Evolutionary conservation across 2,888 invertebrate species (phyloP), one percentile per base, ranked within the genome.

Genomic region (Geotrupes spiniger): DNA sequence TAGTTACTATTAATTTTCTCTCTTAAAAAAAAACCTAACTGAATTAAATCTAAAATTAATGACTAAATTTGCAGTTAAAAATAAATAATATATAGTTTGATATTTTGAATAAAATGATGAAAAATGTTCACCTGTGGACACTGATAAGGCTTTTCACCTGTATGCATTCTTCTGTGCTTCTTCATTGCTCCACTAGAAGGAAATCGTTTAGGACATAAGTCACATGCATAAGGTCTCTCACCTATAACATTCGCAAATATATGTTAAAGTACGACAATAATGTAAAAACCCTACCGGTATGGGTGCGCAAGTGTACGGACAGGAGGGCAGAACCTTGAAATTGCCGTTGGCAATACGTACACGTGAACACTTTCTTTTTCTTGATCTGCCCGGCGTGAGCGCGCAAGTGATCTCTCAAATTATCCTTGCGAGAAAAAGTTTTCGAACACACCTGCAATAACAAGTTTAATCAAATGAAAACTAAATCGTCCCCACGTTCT

Each of bases 171-270:
- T 16, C 84, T 74, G 70, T 90, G 90, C 65, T 90, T 90, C 59
- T 85, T 83, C 70, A 89, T 80, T 0, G 89, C 87, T 14, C 86
- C 83, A 57, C 85, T 79, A 0, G 89, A 86, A 14, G 85, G 81
- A 59, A 88, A 89, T 47, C 80, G 76, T 66, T 85, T 86, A 0
- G 83, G 80, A 62, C 90, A 90, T 51, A 84, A 71, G 63, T 88
- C 83, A 68, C 90, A 90, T 52, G 81, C 78, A 61, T 82, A 87
- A 3, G 85, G 85, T 49, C 63, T 66, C 55, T 74, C 74, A 16
- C 74, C 73, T 72, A 47, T 37, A 51, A 17, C 33, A 38, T 36
- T 26, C 10, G 15, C 17, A 29, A 29, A n/a, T 2, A 15, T 10
- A 28, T 11, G 14, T 33, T 11, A 16, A 49, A 26, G 10, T 21